A percentile compares a stretch with the other conserved stretches of the same genome.
Conservation (phyloP, 2,113 vertebrate species). For the Chionomys nivalis region DNA sequence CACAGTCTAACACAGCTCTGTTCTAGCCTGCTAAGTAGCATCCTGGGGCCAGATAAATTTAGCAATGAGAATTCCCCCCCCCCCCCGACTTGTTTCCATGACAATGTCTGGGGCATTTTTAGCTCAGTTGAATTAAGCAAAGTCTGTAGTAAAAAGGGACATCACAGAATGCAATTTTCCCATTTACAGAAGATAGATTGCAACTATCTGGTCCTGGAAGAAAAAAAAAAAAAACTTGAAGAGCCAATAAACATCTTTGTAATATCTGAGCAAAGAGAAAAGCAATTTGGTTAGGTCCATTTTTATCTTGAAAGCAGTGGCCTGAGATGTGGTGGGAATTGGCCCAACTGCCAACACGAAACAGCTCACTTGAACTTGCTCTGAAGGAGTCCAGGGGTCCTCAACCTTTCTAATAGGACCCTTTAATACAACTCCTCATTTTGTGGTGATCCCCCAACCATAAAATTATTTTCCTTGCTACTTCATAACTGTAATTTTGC, state of each 20-base stretch:
- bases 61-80: slow-evolving; percentile 66
- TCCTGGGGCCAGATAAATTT: slow-evolving; percentile 71
- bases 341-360: neutral
- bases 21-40: slow-evolving; percentile 60
- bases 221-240: slow-evolving; percentile 73
- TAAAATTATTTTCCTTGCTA: neutral
- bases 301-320: neutral
- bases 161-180: slow-evolving; percentile 76
- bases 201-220: slow-evolving; percentile 43
- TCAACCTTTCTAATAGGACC: neutral
- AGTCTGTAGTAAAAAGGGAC: slow-evolving; percentile 67
- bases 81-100: slow-evolving; percentile 61
- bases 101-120: slow-evolving; percentile 74
- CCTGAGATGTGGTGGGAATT: neutral
- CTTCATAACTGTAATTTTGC: neutral
- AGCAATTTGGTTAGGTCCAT: slow-evolving; percentile 25
- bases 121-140: slow-evolving; percentile 74
- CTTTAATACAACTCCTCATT: neutral
- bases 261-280: slow-evolving; percentile 66
- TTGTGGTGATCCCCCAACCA: neutral
- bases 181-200: slow-evolving; percentile 51
- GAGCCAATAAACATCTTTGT: slow-evolving; percentile 25
- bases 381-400: neutral
- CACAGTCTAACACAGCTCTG: slow-evolving; percentile 54
- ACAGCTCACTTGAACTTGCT: neutral